A percentile compares a stretch with the other conserved stretches of the same genome.
These are phyloP conservation scores for Homalodisca vitripennis DNA, from an alignment of 1,140 invertebrate species.

Conservation along the genomic window DNA sequence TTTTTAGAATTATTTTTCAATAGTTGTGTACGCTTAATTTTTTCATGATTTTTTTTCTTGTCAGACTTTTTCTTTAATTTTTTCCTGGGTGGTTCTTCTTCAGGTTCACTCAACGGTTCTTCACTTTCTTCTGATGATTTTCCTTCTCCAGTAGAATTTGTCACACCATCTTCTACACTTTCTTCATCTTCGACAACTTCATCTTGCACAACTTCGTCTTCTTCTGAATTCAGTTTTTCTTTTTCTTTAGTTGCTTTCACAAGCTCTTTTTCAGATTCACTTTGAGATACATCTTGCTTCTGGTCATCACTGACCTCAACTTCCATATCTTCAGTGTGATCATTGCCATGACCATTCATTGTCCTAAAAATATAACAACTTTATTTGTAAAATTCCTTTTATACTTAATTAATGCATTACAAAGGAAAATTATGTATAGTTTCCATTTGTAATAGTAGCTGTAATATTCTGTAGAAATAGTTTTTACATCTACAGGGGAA, in stretches of 20 bases:
- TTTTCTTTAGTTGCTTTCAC: neutral
- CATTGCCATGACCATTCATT: neutral
- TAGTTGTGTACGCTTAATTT: neutral
- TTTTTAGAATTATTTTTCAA: slow-evolving; percentile 11
- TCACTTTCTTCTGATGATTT: neutral
- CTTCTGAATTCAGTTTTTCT: neutral
- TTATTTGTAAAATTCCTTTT: neutral
- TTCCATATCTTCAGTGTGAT: neutral
- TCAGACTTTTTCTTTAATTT: neutral
- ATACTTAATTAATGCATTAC: neutral
- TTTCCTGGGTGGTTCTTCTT: neutral
- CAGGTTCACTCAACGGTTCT: neutral
- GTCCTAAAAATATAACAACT: neutral
- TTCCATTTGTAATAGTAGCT: neutral
- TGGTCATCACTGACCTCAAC: neutral
- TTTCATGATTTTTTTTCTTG: slow-evolving; percentile 5
- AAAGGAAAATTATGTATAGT: neutral
- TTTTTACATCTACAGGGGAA: too few relatives aligned
- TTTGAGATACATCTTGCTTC: neutral
- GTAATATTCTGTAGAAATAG: too few relatives aligned
- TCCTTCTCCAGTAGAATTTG: neutral
- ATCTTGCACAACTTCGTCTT: neutral
- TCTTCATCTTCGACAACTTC: neutral
- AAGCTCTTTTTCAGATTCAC: neutral
- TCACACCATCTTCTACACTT: neutral